These are phyloP conservation scores for Semaprochilodus insignis DNA, from an alignment of 2,797 vertebrate species.

Conservation along the genomic window DNA sequence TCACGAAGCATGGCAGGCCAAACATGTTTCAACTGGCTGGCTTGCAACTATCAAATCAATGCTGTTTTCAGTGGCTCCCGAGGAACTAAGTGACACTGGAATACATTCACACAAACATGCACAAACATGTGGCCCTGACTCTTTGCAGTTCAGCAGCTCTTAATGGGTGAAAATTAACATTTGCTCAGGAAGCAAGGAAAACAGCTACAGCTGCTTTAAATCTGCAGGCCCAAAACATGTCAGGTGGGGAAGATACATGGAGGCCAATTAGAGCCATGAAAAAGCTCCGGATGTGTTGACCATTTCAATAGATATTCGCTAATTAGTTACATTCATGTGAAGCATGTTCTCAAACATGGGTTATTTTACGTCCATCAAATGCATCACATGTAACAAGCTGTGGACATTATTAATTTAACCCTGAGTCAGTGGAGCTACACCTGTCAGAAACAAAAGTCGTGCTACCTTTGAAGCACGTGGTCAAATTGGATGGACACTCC, in stretches of 20 bases:
- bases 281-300: too few species aligned
- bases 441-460: background rate
- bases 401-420: constrained; percentile 60
- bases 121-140: background rate
- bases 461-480: background rate
- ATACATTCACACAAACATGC: background rate
- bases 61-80: background rate
- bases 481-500: background rate
- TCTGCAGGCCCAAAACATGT: background rate
- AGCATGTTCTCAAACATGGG: constrained; percentile 33
- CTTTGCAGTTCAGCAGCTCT: constrained; percentile 13
- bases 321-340: too few species aligned
- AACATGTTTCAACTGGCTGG: background rate
- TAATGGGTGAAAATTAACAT: background rate
- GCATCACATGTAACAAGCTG: constrained; percentile 55
- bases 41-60: background rate
- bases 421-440: background rate
- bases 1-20: background rate
- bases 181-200: constrained; percentile 1
- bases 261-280: constrained; percentile 1
- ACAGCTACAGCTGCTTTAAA: background rate
- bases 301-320: too few species aligned
- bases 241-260: constrained; percentile 1
- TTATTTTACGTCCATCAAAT: constrained; percentile 48
- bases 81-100: background rate